Conservation (phyloP, 2,888 invertebrate genomes). For the Stenichneumon culpator region DNA sequence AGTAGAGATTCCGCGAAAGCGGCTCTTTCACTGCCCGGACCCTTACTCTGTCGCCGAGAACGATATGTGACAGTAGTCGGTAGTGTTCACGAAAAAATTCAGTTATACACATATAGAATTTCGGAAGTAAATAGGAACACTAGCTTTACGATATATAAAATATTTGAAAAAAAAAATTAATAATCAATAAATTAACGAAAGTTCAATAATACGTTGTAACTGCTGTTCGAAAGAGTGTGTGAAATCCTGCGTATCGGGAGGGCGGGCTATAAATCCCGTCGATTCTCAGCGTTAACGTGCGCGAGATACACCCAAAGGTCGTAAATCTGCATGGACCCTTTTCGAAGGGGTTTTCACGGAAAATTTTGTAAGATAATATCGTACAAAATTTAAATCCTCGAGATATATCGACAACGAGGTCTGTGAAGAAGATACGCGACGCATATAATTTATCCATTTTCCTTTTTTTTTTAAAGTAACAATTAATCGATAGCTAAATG, state of each 20-base stretch:
- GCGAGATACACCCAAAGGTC: constrained; percentile 40
- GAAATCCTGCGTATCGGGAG: background rate
- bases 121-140: constrained; percentile 23
- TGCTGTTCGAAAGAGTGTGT: background rate
- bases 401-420: background rate
- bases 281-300: constrained; percentile 33
- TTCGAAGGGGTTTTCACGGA: constrained; percentile 50
- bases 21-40: constrained; percentile 60
- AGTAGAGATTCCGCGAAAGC: constrained; percentile 65
- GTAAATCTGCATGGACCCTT: constrained; percentile 61
- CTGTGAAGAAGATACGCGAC: background rate
- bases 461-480: constrained; percentile 20
- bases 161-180: background rate
- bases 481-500: constrained; percentile 66
- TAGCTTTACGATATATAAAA: constrained; percentile 13
- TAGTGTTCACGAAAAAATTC: constrained; percentile 51
- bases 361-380: constrained; percentile 23
- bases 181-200: background rate
- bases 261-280: background rate
- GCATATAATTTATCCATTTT: constrained; percentile 14
- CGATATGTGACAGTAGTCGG: constrained; percentile 66
- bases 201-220: constrained; percentile 11
- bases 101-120: background rate
- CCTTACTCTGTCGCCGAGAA: constrained; percentile 57
- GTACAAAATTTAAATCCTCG: constrained; percentile 8